A percentile compares a stretch with the other conserved stretches of the same genome.
Evolutionary conservation across 2,888 invertebrate genomes (phyloP).

Genomic region (Yponomeuta sedellus): DNA sequence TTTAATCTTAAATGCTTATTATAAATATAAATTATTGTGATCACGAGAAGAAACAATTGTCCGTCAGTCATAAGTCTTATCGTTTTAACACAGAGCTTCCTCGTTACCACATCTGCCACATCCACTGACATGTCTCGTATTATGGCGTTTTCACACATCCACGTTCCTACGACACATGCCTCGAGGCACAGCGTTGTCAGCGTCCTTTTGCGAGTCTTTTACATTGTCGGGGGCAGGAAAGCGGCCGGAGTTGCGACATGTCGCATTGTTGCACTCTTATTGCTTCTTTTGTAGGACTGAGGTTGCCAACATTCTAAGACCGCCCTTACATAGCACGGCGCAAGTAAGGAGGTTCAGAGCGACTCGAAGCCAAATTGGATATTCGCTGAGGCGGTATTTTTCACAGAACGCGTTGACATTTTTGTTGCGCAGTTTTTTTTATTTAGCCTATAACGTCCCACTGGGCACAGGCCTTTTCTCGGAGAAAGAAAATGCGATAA

Average conservation of each 20-base stretch:
- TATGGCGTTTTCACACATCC: background rate
- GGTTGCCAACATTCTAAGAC: background rate
- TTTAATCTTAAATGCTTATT: too few species aligned
- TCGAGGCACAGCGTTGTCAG: constrained; percentile 1
- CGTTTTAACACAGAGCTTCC: background rate
- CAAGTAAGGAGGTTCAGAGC: background rate
- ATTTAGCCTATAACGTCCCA: too few species aligned
- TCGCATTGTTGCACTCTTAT: background rate
- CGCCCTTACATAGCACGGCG: too few species aligned
- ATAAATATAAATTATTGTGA: too few species aligned
- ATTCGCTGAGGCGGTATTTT: too few species aligned
- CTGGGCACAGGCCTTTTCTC: too few species aligned
- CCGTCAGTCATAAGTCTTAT: too few species aligned
- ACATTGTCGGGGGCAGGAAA: constrained; percentile 2
- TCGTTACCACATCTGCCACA: background rate
- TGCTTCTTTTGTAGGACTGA: background rate
- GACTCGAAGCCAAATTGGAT: too few species aligned
- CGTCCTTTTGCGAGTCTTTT: background rate
- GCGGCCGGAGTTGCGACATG: background rate
- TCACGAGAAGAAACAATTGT: too few species aligned
- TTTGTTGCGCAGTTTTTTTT: too few species aligned
- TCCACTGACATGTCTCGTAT: background rate
- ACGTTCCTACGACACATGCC: background rate
- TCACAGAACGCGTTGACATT: too few species aligned
- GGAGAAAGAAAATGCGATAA: too few species aligned